Conservation (phyloP, 2,113 vertebrate genomes). For the Rhinogobius similis region DNA sequence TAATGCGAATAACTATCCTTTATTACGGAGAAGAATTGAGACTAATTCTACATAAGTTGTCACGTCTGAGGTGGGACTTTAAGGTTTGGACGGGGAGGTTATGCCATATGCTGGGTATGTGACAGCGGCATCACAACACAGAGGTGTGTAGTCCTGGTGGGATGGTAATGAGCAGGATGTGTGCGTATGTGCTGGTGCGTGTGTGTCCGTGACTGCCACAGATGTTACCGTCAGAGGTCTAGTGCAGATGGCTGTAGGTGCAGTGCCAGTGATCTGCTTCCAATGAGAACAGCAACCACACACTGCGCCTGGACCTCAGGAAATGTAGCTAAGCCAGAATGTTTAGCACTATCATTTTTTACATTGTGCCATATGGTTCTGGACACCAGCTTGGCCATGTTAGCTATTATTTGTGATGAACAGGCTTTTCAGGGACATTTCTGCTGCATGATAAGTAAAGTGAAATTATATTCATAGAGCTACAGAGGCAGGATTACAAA, state of each 20-base stretch:
- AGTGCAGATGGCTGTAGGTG: slow-evolving; percentile 66
- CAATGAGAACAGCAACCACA: slow-evolving; percentile 62
- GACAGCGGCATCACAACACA: slow-evolving; percentile 70
- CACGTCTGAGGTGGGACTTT: slow-evolving; percentile 62
- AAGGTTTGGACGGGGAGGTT: slow-evolving; percentile 37
- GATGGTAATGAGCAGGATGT: slow-evolving; percentile 28
- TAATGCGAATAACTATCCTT: slow-evolving; percentile 67
- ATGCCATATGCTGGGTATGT: slow-evolving; percentile 69
- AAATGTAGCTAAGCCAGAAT: background rate
- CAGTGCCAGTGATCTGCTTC: slow-evolving; percentile 69
- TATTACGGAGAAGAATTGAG: slow-evolving; percentile 67
- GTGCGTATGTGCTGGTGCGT: slow-evolving; percentile 18
- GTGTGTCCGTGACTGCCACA: slow-evolving; percentile 49
- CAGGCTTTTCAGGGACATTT: too few relatives aligned
- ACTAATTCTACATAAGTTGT: slow-evolving; percentile 70
- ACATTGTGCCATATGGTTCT: background rate
- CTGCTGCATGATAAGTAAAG: background rate
- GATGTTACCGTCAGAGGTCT: slow-evolving; percentile 71
- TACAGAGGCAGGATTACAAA: background rate
- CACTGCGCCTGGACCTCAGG: slow-evolving; percentile 37
- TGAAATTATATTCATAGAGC: background rate
- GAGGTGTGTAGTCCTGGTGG: slow-evolving; percentile 57
- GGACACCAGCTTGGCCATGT: slow-evolving; percentile 5
- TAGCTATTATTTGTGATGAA: slow-evolving; percentile 2
- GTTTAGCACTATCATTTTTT: slow-evolving; percentile 2